A percentile compares a stretch with the other conserved stretches of the same genome.
These are phyloP conservation scores for Eupithecia insigniata DNA, from an alignment of 2,888 invertebrate genomes.

Conservation along the genomic window DNA sequence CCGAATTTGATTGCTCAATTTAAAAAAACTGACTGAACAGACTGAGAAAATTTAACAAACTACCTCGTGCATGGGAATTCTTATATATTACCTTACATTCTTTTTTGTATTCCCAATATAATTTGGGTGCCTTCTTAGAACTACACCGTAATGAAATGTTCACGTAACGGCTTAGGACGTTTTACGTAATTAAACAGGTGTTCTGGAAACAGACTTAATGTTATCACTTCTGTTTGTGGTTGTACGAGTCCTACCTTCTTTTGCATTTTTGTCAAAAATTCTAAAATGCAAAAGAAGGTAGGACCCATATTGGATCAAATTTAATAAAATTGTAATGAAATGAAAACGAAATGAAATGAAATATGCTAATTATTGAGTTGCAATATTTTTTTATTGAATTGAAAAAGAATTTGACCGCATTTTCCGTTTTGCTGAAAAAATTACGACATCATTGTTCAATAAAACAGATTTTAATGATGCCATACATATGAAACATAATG, in stretches of 20 bases:
- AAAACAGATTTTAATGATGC: neutral
- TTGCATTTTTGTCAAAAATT: too few species aligned
- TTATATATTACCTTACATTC: too few species aligned
- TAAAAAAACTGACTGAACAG: too few species aligned
- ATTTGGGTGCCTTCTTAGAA: constrained; percentile 43
- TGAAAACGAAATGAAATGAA: too few species aligned
- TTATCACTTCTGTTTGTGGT: constrained; percentile 17
- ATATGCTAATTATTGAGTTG: neutral
- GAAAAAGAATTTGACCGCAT: neutral
- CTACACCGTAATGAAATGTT: constrained; percentile 55
- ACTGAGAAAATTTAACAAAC: too few species aligned
- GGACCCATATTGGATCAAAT: too few species aligned
- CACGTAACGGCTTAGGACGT: constrained; percentile 50
- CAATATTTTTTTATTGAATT: neutral
- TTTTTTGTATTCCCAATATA: constrained; percentile 25
- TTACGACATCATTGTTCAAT: neutral
- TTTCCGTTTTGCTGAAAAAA: neutral
- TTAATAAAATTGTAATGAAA: too few species aligned
- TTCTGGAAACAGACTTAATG: constrained; percentile 35
- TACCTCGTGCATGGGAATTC: neutral
- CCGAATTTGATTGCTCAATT: neutral
- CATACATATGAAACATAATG: too few species aligned
- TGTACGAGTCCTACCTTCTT: neutral
- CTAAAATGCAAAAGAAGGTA: too few species aligned
- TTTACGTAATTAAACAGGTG: constrained; percentile 60